Conservation (phyloP, 2,113 vertebrate species). For the Gila orcuttii region DNA sequence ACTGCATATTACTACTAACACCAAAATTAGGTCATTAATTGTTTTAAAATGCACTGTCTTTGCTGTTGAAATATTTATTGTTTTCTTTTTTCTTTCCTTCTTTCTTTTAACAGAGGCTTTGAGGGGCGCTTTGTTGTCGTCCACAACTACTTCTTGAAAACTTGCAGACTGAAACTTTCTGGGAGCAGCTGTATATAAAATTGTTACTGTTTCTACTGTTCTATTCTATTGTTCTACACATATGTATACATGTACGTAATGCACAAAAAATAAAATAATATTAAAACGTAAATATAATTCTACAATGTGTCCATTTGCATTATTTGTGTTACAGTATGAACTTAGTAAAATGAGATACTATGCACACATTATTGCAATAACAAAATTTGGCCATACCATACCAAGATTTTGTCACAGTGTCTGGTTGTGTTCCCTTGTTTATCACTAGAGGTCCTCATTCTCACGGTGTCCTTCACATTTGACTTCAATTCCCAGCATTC, state of each 20-base stretch:
- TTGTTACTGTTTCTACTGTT: constrained; percentile 24
- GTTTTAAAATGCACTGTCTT: background rate
- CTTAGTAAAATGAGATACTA: background rate
- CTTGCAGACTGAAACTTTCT: constrained; percentile 56
- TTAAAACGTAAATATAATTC: background rate
- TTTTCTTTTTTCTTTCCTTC: background rate
- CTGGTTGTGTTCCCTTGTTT: too few relatives aligned
- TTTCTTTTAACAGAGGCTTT: constrained; percentile 49
- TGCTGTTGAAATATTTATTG: background rate
- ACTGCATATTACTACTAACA: background rate
- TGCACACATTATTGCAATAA: background rate
- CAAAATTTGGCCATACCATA: background rate
- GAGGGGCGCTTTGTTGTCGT: background rate
- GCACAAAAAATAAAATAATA: background rate
- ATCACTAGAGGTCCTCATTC: too few relatives aligned
- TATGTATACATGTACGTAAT: constrained; percentile 55
- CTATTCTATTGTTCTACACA: background rate
- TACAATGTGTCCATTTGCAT: background rate
- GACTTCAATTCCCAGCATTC: too few relatives aligned
- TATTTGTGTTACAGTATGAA: background rate
- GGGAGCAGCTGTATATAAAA: constrained; percentile 33
- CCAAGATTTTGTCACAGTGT: too few relatives aligned
- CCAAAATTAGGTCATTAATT: background rate
- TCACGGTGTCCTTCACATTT: too few relatives aligned
- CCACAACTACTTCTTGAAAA: constrained; percentile 51